These are phyloP conservation scores for Anas platyrhynchos DNA, from an alignment of 2,113 vertebrate genomes.

Conservation along the genomic window DNA sequence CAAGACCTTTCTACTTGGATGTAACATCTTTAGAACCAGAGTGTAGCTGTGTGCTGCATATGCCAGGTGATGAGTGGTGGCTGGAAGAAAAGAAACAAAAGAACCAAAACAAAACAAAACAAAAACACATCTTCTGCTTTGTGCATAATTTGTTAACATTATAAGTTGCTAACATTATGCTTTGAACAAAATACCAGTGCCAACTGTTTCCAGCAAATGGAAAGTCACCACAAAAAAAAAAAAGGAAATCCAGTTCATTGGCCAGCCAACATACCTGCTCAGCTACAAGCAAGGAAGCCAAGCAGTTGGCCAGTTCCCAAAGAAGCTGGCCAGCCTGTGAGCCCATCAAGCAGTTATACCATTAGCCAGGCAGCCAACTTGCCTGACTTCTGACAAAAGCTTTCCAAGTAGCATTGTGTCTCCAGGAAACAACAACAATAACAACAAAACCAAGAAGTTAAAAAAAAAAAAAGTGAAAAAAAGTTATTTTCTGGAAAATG, in stretches of 20 bases:
- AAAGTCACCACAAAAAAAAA: no score
- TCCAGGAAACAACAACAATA: not conserved
- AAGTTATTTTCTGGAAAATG: slow-evolving; percentile 10
- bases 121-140: not conserved
- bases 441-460: not conserved
- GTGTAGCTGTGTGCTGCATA: not conserved
- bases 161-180: not conserved
- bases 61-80: not conserved
- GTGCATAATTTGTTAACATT: not conserved
- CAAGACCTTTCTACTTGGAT: not conserved
- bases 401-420: not conserved
- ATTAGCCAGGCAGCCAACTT: not conserved
- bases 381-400: not conserved
- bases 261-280: slow-evolving; percentile 19
- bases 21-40: not conserved
- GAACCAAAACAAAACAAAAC: not conserved
- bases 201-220: slow-evolving; percentile 7
- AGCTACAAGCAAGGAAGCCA: not conserved
- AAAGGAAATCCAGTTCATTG: not conserved
- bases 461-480: not conserved
- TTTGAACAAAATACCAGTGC: not conserved
- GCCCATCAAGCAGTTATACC: not conserved
- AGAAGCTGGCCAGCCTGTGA: not conserved
- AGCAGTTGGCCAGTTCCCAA: not conserved
- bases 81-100: not conserved